These are phyloP conservation scores for Noctuana brunneofusca DNA, from an alignment of 2,888 invertebrate species.

Conservation along the genomic window DNA sequence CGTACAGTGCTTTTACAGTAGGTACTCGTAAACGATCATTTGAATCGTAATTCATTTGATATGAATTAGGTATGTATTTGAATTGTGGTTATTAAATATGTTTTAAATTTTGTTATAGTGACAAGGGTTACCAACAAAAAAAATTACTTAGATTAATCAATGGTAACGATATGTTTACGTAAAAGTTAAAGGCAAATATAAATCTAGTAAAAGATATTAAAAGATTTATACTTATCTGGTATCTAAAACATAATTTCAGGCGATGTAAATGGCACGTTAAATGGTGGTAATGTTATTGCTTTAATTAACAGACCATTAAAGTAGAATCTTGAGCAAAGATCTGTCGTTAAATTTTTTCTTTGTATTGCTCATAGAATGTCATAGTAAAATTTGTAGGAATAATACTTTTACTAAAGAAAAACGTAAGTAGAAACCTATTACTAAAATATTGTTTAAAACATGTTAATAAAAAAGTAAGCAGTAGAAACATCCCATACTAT, in stretches of 20 bases:
- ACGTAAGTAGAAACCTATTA: no score
- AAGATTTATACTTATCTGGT: neutral
- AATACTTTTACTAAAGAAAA: neutral
- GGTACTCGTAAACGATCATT: neutral
- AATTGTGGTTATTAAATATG: neutral
- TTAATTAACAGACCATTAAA: no score
- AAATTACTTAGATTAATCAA: no score
- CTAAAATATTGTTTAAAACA: no score
- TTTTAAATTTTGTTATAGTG: no score
- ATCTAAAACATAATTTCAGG: no score
- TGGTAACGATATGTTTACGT: no score
- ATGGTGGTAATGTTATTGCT: no score
- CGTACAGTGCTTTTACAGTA: neutral
- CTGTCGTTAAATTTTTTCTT: neutral
- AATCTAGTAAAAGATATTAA: neutral
- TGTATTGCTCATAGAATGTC: neutral
- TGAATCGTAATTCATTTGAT: neutral
- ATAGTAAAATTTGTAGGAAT: neutral
- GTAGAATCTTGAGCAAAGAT: neutral
- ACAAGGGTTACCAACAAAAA: no score
- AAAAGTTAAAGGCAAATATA: no score
- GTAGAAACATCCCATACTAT: no score
- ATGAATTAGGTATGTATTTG: neutral
- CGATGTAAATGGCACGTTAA: neutral
- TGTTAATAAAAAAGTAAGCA: no score